Evolutionary conservation across 2,113 vertebrate species (phyloP).

Genomic region (Oreochromis tanganicae): DNA sequence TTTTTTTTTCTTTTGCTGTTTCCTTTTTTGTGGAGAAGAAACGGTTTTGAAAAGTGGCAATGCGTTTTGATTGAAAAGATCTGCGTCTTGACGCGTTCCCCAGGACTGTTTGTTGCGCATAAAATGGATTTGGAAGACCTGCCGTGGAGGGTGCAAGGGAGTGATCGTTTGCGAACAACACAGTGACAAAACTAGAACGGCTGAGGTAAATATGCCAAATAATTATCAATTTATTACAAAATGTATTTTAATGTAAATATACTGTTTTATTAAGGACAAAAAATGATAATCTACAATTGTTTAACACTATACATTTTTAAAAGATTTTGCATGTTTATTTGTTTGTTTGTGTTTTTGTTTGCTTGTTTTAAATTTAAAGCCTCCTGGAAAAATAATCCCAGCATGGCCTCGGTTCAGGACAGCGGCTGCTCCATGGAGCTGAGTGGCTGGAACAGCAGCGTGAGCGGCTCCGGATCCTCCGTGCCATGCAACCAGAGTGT

Average conservation of each 20-base stretch:
- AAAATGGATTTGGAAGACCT: constrained; percentile 61
- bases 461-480: constrained; percentile 34
- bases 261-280: neutral
- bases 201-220: constrained; percentile 36
- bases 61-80: constrained; percentile 22
- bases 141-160: constrained; percentile 47
- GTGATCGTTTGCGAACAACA: constrained; percentile 19
- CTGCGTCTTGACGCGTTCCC: constrained; percentile 38
- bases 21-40: neutral
- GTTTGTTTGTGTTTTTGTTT: neutral
- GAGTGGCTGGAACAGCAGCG: constrained; percentile 59
- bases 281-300: neutral
- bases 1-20: neutral
- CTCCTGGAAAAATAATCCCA: neutral
- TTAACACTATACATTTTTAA: neutral
- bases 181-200: neutral
- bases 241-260: neutral
- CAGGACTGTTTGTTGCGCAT: constrained; percentile 19
- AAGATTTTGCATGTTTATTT: neutral
- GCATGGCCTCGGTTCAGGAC: constrained; percentile 56
- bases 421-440: constrained; percentile 61
- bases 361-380: constrained; percentile 1
- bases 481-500: constrained; percentile 70
- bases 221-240: neutral
- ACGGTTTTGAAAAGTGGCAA: neutral